Base-by-base conservation (phyloP, 2,888 invertebrate species). In the Dimorphilus gyrociliatus region DNA sequence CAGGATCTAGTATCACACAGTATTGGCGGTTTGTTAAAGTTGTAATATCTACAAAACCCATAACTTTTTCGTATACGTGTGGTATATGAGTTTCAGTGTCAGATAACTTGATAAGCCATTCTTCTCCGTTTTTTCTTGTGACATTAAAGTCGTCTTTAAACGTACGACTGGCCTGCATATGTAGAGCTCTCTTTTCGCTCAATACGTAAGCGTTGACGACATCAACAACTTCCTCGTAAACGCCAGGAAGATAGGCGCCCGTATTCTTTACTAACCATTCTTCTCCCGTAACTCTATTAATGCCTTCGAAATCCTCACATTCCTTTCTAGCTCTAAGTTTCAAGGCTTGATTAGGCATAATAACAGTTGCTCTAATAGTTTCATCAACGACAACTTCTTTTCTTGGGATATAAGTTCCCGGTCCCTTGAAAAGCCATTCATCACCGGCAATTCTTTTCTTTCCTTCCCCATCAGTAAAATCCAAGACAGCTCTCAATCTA, bases 81-180 rank as follows among this genome's bases (percentile, higher is more conserved):
- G 67, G 67, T 35, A 68, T 68, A 42, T 66, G 66, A 10, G 64
- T 61, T 36, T 68, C 67, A 8, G 63, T 59, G 41, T 65, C 64
- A 4, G 47, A 39, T 46, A 63, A 49, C 16, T 57, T 65, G 26
- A 67, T 58, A 27, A 68, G 42, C 67, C 67, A 67, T 45, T 68
- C 65, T 37, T 67, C 67, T 21, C 67, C 67, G 39, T 64, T 66
- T 44, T 65, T 66, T 16, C 66, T 46, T 5, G 45, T 39, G 6
- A 53, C 45, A 8, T 55, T 55, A 39, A 60, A 59, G 36, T 61
- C 58, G 50, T 68, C 67, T 19, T 49, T 58, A 48, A 65, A 67
- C 16, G 65, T 65, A 29, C 55, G 47, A 24, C 58, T 38, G 7
- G 66, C 55, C 13, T 55, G 42, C 43, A 67, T 54, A 40, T 65